phyloP scores from a whole-genome alignment of 2,113 vertebrate genomes.

The Centropus bengalensis region DNA sequence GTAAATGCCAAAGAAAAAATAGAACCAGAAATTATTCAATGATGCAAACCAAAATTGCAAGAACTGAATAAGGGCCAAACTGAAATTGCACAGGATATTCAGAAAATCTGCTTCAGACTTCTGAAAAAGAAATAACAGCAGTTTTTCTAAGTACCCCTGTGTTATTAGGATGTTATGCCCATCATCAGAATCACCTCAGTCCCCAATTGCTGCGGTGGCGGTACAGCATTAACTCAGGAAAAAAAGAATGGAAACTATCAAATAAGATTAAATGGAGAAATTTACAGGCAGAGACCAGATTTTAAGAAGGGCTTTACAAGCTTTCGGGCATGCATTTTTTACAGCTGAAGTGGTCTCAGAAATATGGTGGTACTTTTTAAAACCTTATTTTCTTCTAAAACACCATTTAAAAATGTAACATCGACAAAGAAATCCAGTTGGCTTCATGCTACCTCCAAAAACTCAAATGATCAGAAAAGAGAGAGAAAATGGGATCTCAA shows the following conservation, averaged over 20 bases:
- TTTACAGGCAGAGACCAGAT: background rate
- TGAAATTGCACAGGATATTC: background rate
- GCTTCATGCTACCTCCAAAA: background rate
- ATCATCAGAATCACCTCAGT: background rate
- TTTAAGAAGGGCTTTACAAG: background rate
- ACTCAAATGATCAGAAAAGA: background rate
- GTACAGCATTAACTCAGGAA: background rate
- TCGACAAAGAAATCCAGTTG: background rate
- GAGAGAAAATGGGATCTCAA: background rate
- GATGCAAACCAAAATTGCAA: background rate
- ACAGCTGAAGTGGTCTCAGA: background rate
- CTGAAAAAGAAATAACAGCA: background rate
- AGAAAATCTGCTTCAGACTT: background rate
- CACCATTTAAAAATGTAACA: background rate
- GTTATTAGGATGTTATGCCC: background rate
- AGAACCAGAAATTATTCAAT: background rate
- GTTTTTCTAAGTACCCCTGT: background rate
- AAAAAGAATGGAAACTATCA: background rate
- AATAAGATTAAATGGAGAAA: background rate
- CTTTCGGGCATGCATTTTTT: background rate
- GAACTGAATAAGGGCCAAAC: background rate
- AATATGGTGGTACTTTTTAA: background rate
- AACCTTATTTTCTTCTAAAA: background rate
- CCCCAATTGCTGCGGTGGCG: background rate
- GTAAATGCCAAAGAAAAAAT: background rate